Conservation (phyloP, 2,113 vertebrate genomes). For the Semnornis frantzii region DNA sequence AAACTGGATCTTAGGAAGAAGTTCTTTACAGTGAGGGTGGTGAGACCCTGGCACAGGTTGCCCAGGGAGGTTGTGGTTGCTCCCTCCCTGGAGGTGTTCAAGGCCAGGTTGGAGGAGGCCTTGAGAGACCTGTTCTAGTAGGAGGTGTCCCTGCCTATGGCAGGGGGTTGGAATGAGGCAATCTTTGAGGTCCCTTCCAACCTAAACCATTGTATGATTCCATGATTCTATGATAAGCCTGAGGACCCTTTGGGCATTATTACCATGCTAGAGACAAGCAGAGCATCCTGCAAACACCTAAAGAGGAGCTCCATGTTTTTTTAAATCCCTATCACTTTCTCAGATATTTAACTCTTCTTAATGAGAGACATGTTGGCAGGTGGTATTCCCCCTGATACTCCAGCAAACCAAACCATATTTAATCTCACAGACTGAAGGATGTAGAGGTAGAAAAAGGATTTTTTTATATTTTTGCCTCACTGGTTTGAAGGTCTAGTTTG, state of each 20-base stretch:
- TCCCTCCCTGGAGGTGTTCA: too few species aligned
- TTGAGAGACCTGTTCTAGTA: too few species aligned
- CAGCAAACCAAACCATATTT: neutral
- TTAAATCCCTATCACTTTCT: neutral
- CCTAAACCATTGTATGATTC: too few species aligned
- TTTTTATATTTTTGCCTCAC: neutral
- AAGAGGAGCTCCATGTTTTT: neutral
- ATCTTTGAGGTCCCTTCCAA: too few species aligned
- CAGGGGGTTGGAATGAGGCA: too few species aligned
- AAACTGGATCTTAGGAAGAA: too few species aligned
- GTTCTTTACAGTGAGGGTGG: too few species aligned
- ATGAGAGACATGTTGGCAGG: neutral
- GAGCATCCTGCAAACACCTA: neutral
- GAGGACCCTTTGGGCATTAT: neutral
- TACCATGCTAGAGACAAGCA: neutral
- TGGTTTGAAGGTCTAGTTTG: neutral
- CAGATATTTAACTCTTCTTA: neutral
- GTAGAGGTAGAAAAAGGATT: neutral
- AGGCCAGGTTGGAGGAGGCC: too few species aligned
- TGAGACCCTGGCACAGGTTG: too few species aligned
- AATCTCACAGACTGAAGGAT: neutral
- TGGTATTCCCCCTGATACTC: neutral
- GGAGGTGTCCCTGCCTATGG: too few species aligned
- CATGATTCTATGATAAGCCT: too few species aligned
- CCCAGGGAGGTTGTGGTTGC: too few species aligned